Evolutionary conservation across 1,140 invertebrate species (phyloP).

Genomic region (Aphelenchoides avenae): DNA sequence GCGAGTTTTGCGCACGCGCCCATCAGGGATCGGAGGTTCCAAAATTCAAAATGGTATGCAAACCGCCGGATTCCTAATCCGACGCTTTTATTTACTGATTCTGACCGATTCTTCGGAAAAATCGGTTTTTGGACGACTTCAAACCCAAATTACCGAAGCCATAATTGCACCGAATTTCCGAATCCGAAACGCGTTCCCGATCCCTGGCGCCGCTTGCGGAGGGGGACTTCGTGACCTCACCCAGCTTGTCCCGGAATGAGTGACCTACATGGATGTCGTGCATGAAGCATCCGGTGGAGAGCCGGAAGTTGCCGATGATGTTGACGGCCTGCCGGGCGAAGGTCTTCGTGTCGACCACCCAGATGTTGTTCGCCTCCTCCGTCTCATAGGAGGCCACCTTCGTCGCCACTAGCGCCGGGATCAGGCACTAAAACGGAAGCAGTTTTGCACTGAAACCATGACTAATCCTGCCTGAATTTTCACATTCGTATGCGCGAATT

Average conservation of each 20-base stretch:
- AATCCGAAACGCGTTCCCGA: background rate
- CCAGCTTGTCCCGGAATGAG: no score
- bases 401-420: slow-evolving; percentile 55
- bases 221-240: slow-evolving; percentile 16
- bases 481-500: slow-evolving; percentile 54
- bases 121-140: no score
- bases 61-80: no score
- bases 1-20: no score
- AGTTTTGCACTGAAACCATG: no score
- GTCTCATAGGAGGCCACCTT: slow-evolving; percentile 56
- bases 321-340: slow-evolving; percentile 52
- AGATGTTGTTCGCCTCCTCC: slow-evolving; percentile 51
- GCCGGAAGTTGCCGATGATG: slow-evolving; percentile 46
- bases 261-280: slow-evolving; percentile 58
- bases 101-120: no score
- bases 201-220: background rate
- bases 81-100: no score
- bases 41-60: no score
- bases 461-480: slow-evolving; percentile 51
- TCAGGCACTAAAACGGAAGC: slow-evolving; percentile 43
- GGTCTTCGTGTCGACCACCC: slow-evolving; percentile 49
- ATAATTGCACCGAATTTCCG: no score
- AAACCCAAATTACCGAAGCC: no score
- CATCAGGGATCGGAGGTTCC: no score
- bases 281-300: slow-evolving; percentile 52